These are phyloP conservation scores for Ethmia dodecea DNA, from an alignment of 2,888 invertebrate genomes.

Conservation along the genomic window DNA sequence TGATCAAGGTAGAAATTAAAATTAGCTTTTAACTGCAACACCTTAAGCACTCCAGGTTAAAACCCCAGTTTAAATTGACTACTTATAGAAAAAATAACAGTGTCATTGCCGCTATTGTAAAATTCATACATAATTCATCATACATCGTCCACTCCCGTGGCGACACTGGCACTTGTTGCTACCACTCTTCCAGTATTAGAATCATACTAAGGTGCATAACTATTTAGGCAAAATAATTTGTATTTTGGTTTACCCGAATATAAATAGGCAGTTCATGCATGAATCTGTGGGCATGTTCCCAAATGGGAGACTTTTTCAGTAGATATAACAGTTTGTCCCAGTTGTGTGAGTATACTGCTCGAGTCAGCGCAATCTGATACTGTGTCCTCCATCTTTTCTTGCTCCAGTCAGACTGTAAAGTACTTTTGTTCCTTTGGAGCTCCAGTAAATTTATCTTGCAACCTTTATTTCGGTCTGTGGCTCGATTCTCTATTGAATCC, in stretches of 20 bases:
- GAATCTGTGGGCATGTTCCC: conserved; percentile 32
- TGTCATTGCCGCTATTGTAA: too few species aligned
- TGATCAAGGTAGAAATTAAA: too few species aligned
- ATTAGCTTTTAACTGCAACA: too few species aligned
- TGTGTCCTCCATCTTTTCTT: conserved; percentile 24
- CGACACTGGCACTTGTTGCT: too few species aligned
- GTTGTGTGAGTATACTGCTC: conserved; percentile 54
- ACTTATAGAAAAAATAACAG: too few species aligned
- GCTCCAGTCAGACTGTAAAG: conserved; percentile 16
- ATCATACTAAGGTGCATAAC: too few species aligned
- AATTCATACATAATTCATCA: too few species aligned
- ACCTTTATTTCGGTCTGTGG: conserved; percentile 21
- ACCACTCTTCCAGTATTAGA: too few species aligned
- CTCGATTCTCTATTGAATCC: conserved; percentile 27
- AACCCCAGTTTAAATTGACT: too few species aligned
- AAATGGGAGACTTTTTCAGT: conserved; percentile 47
- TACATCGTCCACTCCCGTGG: too few species aligned
- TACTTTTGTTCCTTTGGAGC: conserved; percentile 30
- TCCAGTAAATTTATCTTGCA: conserved; percentile 40
- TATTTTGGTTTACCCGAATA: conserved; percentile 28
- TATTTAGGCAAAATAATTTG: too few species aligned
- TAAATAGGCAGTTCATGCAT: conserved; percentile 33
- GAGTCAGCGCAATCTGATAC: conserved; percentile 32
- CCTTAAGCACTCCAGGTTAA: too few species aligned
- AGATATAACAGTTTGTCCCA: conserved; percentile 58